Evolutionary conservation across 2,888 invertebrate species (phyloP).

Genomic region (Cryptocheilus praepositus): DNA sequence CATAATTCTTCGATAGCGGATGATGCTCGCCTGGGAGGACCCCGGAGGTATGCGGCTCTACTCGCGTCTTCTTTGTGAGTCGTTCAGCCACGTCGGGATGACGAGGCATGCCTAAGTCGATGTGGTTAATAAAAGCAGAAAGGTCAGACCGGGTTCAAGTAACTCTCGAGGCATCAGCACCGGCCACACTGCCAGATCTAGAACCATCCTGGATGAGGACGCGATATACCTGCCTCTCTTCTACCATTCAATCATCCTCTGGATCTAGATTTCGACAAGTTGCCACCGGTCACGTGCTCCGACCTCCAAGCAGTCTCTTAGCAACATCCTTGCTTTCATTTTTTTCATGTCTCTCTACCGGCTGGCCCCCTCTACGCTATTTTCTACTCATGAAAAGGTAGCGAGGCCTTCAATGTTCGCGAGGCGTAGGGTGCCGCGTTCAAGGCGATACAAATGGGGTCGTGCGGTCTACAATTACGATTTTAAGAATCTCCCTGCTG

Average conservation of each 20-base stretch:
- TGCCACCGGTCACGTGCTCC: neutral
- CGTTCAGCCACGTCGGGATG: conserved; percentile 38
- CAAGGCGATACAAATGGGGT: no score
- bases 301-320: neutral
- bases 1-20: conserved; percentile 55
- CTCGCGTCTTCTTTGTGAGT: conserved; percentile 42
- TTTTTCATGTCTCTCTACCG: neutral
- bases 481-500: no score
- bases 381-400: no score
- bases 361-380: no score
- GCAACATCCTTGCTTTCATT: conserved; percentile 1
- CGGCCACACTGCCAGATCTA: conserved; percentile 31
- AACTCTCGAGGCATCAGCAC: conserved; percentile 37
- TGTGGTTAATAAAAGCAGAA: conserved; percentile 67
- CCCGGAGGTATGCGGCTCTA: conserved; percentile 58
- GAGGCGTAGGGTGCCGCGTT: no score
- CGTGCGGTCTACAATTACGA: no score
- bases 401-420: no score
- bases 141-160: conserved; percentile 64
- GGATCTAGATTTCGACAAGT: conserved; percentile 1
- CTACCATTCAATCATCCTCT: neutral
- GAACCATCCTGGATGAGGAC: conserved; percentile 30
- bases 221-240: neutral
- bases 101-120: conserved; percentile 59
- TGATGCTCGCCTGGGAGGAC: conserved; percentile 56